Evolutionary conservation across 2,113 vertebrate species (phyloP).

Genomic region (Pterocles gutturalis): DNA sequence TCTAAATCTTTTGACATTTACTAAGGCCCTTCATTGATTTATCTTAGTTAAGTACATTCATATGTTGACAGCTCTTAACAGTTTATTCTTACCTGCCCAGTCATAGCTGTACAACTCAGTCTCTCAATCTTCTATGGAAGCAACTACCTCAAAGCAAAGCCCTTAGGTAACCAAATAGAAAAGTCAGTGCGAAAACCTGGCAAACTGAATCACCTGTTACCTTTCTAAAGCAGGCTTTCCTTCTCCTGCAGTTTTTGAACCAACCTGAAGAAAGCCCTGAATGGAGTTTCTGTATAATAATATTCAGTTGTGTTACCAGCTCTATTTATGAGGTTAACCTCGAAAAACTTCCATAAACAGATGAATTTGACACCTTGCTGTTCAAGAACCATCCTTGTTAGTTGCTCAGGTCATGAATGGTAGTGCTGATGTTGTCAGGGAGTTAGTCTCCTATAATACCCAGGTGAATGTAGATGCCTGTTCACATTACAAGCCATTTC

Average conservation of each 20-base stretch:
- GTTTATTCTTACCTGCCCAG: slow-evolving; percentile 23
- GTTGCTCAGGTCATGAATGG: not conserved
- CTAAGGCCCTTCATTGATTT: slow-evolving; percentile 43
- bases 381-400: not conserved
- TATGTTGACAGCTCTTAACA: slow-evolving; percentile 29
- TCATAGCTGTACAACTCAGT: not conserved
- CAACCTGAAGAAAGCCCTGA: not conserved
- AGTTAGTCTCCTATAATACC: not conserved
- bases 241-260: not conserved
- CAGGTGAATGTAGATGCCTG: not conserved
- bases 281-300: not conserved
- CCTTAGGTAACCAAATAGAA: not conserved
- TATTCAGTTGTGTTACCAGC: not conserved
- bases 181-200: not conserved
- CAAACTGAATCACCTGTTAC: not conserved
- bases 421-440: not conserved
- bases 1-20: slow-evolving; percentile 43
- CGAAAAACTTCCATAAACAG: not conserved
- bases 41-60: slow-evolving; percentile 49
- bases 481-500: slow-evolving; percentile 14
- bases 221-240: not conserved
- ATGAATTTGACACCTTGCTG: not conserved
- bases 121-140: not conserved
- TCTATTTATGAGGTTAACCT: not conserved
- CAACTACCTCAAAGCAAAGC: slow-evolving; percentile 9